phyloP scores from a whole-genome alignment of 30 jellyfish, hydroid and myxozoan species.

The Rhopilema esculentum region DNA sequence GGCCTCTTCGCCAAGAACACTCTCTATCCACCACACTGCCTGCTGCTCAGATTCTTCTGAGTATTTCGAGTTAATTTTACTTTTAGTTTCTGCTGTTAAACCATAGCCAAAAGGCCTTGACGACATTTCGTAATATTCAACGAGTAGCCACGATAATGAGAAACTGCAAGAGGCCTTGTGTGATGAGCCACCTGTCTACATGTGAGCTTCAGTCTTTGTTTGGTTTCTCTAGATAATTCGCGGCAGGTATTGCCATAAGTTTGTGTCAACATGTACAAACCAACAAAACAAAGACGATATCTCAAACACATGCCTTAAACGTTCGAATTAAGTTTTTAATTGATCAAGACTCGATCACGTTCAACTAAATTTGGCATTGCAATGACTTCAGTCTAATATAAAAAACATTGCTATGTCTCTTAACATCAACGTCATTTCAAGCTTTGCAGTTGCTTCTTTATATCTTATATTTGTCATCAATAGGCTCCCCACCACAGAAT shows the following conservation, averaged over 20 bases:
- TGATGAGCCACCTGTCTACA: constrained; percentile 20
- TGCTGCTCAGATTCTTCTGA: constrained; percentile 80
- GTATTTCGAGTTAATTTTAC: constrained; percentile 80
- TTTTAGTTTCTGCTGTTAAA: constrained; percentile 71
- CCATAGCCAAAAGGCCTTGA: constrained; percentile 83
- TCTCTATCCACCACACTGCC: constrained; percentile 85
- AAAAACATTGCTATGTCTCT: not conserved
- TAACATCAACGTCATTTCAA: too few relatives aligned
- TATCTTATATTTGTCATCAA: too few relatives aligned
- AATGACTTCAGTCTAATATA: not conserved
- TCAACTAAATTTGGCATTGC: not conserved
- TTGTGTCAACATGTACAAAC: constrained; percentile 9
- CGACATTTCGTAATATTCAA: constrained; percentile 63
- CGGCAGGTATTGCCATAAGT: constrained; percentile 15
- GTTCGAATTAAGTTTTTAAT: not conserved
- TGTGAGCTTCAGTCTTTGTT: not conserved
- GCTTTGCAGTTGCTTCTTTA: too few relatives aligned
- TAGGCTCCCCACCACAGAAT: too few relatives aligned
- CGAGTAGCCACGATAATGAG: not conserved
- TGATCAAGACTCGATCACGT: not conserved
- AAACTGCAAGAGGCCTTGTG: not conserved
- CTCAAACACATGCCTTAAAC: not conserved
- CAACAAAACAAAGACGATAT: not conserved
- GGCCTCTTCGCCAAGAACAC: constrained; percentile 70
- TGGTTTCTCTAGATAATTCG: not conserved